These are phyloP conservation scores for Neodiprion virginianus DNA, from an alignment of 1,140 invertebrate genomes.

Conservation along the genomic window DNA sequence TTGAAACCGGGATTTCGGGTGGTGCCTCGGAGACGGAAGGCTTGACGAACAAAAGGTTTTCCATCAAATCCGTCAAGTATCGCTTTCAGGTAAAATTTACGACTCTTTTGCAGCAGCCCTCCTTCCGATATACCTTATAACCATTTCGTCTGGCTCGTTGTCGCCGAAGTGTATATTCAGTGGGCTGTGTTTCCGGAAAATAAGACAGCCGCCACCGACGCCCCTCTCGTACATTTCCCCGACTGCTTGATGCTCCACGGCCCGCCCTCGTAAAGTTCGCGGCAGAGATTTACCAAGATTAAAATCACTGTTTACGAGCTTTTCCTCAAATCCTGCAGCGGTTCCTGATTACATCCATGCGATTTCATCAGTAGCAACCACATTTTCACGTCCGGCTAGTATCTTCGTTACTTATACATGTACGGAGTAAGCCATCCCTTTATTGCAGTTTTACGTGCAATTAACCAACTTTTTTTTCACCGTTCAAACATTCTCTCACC, in stretches of 20 bases:
- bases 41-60: not conserved
- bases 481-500: too few relatives aligned
- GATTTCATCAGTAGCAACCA: too few relatives aligned
- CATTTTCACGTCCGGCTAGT: too few relatives aligned
- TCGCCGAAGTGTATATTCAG: not conserved
- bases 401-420: too few relatives aligned
- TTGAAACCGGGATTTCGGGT: not conserved
- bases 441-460: too few relatives aligned
- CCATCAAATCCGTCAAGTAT: not conserved
- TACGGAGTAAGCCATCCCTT: too few relatives aligned
- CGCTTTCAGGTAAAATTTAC: slow-evolving; percentile 5
- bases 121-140: not conserved
- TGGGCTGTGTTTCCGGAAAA: not conserved
- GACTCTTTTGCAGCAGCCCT: not conserved
- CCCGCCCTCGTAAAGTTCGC: not conserved
- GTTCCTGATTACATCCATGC: too few relatives aligned
- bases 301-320: not conserved
- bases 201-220: not conserved
- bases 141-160: not conserved
- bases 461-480: too few relatives aligned
- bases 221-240: not conserved
- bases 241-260: not conserved
- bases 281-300: not conserved
- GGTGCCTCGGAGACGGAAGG: not conserved
- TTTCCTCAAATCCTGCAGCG: not conserved